These are phyloP conservation scores for Homalodisca vitripennis DNA, from an alignment of 1,140 invertebrate species.

Conservation along the genomic window DNA sequence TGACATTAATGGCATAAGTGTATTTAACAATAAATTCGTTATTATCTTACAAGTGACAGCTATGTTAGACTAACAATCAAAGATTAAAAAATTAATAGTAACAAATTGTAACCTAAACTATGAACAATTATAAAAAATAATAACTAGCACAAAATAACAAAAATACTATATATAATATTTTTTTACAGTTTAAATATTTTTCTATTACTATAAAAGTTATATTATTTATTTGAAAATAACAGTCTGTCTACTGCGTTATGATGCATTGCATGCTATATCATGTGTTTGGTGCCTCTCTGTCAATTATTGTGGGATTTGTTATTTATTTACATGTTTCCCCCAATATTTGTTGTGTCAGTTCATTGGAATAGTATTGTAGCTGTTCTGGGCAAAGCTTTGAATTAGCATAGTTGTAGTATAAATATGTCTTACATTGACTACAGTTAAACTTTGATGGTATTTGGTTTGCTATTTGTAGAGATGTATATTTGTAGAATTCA, in stretches of 20 bases:
- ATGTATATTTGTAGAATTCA: too few species aligned
- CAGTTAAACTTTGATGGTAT: too few species aligned
- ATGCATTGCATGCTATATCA: slow-evolving; percentile 15
- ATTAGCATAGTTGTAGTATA: too few species aligned
- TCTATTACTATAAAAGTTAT: slow-evolving; percentile 20
- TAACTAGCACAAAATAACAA: slow-evolving; percentile 15
- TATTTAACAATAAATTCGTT: slow-evolving; percentile 2
- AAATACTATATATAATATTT: slow-evolving; percentile 17
- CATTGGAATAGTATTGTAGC: too few species aligned
- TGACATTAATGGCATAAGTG: slow-evolving; percentile 9
- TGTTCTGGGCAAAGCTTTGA: too few species aligned
- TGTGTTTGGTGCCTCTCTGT: background rate
- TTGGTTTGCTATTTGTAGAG: too few species aligned
- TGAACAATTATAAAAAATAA: slow-evolving; percentile 10
- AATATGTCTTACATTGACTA: too few species aligned
- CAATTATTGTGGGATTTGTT: background rate
- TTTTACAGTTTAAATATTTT: slow-evolving; percentile 4
- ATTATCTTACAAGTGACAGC: slow-evolving; percentile 1
- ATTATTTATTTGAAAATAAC: background rate
- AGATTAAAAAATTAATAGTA: slow-evolving; percentile 10
- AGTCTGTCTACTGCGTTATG: background rate
- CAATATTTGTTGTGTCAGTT: too few species aligned
- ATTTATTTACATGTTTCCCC: background rate
- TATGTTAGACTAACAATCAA: background rate
- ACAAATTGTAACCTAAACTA: background rate